These are phyloP conservation scores for Mesorhabditis sp. DNA, from an alignment of 2,888 invertebrate genomes.

Conservation along the genomic window DNA sequence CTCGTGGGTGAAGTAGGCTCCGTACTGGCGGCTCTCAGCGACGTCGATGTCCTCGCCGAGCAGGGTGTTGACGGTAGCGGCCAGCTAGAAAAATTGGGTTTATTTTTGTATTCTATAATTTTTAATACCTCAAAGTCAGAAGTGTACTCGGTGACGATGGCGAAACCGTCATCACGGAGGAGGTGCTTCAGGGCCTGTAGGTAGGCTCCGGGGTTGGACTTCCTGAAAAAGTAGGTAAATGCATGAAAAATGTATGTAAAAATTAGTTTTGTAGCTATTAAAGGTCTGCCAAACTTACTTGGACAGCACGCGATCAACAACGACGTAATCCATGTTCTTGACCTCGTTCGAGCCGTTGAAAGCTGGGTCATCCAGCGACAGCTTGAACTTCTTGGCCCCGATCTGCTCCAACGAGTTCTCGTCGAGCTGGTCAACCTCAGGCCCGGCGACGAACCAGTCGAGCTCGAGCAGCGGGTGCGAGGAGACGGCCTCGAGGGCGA, in stretches of 20 bases:
- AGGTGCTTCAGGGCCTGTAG: conserved; percentile 43
- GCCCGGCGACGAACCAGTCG: conserved; percentile 27
- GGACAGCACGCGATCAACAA: conserved; percentile 52
- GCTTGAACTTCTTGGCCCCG: conserved; percentile 44
- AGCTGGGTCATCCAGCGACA: conserved; percentile 32
- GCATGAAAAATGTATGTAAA: no score
- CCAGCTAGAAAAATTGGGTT: conserved; percentile 9
- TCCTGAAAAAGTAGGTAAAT: conserved; percentile 22
- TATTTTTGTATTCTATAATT: not conserved
- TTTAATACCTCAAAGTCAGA: conserved; percentile 46
- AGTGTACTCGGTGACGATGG: conserved; percentile 60
- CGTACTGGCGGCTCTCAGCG: conserved; percentile 36
- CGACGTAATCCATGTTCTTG: conserved; percentile 51
- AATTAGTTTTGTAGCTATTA: not conserved
- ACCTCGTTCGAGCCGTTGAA: conserved; percentile 40
- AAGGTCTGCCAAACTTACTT: conserved; percentile 17
- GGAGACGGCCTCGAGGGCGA: conserved; percentile 40
- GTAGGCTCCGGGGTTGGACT: conserved; percentile 47
- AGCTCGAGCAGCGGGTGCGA: conserved; percentile 55
- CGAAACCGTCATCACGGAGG: conserved; percentile 60
- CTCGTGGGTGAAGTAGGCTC: conserved; percentile 45
- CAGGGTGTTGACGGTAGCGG: conserved; percentile 17
- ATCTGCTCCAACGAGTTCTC: conserved; percentile 52
- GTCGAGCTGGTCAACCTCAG: conserved; percentile 49
- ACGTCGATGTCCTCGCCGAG: conserved; percentile 35